Percentiles rank a stretch among this genome's conserved stretches.
Conservation (phyloP, 2,797 vertebrate genomes). For the Leptatherina wallacei region DNA sequence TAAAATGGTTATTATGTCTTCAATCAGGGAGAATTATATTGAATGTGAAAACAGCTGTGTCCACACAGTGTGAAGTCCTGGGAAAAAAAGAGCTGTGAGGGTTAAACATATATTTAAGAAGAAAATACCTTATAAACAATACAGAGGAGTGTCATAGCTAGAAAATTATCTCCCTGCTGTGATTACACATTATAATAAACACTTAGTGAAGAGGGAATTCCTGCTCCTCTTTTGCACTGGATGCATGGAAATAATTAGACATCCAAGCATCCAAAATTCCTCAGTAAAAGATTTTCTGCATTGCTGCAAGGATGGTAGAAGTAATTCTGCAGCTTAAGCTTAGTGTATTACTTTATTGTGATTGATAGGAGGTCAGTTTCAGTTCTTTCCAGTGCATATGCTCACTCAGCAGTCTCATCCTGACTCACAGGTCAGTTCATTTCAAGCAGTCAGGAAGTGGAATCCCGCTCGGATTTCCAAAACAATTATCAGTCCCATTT, state of each 20-base stretch:
- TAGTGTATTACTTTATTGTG: conserved; percentile 43
- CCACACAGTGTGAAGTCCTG: conserved; percentile 12
- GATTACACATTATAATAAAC: neutral
- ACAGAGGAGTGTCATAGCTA: neutral
- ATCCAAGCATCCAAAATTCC: neutral
- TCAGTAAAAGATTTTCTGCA: neutral
- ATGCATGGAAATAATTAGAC: neutral
- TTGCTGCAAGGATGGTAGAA: neutral
- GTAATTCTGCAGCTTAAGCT: neutral
- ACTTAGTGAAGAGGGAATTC: neutral
- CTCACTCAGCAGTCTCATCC: conserved; percentile 50
- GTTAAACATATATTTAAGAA: conserved; percentile 13
- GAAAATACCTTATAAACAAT: neutral
- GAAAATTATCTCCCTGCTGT: too few species aligned
- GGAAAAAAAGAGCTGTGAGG: conserved; percentile 3
- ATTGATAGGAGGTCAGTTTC: conserved; percentile 18
- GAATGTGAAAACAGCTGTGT: conserved; percentile 11
- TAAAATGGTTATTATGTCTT: neutral
- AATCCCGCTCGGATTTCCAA: neutral
- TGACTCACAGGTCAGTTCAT: conserved; percentile 24
- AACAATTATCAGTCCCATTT: neutral
- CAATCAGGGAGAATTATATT: neutral
- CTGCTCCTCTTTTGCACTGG: neutral
- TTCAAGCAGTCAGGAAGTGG: conserved; percentile 13
- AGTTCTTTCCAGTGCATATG: conserved; percentile 37